Percentiles rank a stretch among this genome's conserved stretches.
Conservation (phyloP, 2,888 invertebrate genomes). For the Prosapia bicincta region DNA sequence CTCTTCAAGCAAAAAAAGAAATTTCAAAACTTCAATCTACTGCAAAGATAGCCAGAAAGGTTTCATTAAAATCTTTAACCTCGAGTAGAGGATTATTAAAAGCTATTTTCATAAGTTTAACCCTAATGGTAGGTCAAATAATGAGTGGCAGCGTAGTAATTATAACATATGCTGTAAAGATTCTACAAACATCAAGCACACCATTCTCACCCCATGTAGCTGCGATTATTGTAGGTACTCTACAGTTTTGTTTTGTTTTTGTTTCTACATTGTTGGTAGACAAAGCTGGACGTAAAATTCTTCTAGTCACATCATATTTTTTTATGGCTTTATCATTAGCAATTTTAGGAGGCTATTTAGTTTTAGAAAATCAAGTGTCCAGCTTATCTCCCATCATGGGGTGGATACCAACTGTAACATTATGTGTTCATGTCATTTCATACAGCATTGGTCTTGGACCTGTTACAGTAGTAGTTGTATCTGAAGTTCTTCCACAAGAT, state of each 20-base stretch:
- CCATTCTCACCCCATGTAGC: constrained; percentile 41
- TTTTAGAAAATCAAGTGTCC: constrained; percentile 36
- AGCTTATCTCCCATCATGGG: constrained; percentile 35
- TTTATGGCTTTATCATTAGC: constrained; percentile 42
- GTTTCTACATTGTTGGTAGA: constrained; percentile 44
- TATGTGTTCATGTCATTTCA: constrained; percentile 48
- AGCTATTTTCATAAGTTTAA: constrained; percentile 45
- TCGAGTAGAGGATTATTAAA: constrained; percentile 44
- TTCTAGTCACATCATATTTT: constrained; percentile 48
- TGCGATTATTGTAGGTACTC: constrained; percentile 47
- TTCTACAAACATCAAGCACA: constrained; percentile 43
- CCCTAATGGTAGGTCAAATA: constrained; percentile 48
- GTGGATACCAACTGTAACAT: constrained; percentile 48
- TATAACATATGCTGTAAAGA: constrained; percentile 44
- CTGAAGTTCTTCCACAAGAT: constrained; percentile 50
- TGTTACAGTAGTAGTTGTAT: constrained; percentile 47
- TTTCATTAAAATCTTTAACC: constrained; percentile 43
- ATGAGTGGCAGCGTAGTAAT: constrained; percentile 48
- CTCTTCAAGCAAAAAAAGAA: constrained; percentile 35
- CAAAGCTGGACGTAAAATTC: constrained; percentile 47
- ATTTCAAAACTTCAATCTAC: constrained; percentile 29
- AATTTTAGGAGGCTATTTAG: constrained; percentile 43
- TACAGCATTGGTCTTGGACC: constrained; percentile 50
- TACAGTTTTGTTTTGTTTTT: constrained; percentile 44
- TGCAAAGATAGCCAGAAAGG: constrained; percentile 29